Conservation (phyloP, 1,140 invertebrate genomes). For the Paraescarpia echinospica region DNA sequence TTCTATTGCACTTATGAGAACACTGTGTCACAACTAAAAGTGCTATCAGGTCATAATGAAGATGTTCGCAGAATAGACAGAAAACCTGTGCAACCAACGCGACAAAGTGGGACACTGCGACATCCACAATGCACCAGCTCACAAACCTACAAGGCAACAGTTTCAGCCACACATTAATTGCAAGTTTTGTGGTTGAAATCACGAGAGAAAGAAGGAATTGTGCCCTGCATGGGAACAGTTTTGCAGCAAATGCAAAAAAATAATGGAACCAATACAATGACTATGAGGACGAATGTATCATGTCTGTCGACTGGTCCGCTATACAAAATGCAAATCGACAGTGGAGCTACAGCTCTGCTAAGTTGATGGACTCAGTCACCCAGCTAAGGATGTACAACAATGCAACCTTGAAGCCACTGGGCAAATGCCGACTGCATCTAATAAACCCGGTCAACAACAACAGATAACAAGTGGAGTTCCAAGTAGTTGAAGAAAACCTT, state of each 20-base stretch:
- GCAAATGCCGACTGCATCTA: not conserved
- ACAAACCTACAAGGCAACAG: too few relatives aligned
- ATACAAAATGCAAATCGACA: not conserved
- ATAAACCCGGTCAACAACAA: not conserved
- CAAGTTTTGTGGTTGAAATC: too few relatives aligned
- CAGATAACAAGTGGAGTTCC: not conserved
- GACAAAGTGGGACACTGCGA: too few relatives aligned
- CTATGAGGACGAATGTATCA: not conserved
- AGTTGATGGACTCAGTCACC: not conserved
- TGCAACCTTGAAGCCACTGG: not conserved
- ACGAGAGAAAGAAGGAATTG: too few relatives aligned
- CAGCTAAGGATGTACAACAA: not conserved
- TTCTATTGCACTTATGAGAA: not conserved
- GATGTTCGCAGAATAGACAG: not conserved
- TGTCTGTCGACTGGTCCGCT: not conserved
- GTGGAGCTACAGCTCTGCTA: not conserved
- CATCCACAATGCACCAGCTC: too few relatives aligned
- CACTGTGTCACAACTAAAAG: not conserved
- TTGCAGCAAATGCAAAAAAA: too few relatives aligned
- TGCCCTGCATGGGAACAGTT: too few relatives aligned
- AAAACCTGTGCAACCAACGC: not conserved
- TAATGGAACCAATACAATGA: too few relatives aligned
- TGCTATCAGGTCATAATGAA: not conserved
- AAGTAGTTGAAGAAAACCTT: not conserved
- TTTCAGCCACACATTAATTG: too few relatives aligned